phyloP scores from a whole-genome alignment of 2,888 invertebrate genomes.

The Athalia rosae region DNA sequence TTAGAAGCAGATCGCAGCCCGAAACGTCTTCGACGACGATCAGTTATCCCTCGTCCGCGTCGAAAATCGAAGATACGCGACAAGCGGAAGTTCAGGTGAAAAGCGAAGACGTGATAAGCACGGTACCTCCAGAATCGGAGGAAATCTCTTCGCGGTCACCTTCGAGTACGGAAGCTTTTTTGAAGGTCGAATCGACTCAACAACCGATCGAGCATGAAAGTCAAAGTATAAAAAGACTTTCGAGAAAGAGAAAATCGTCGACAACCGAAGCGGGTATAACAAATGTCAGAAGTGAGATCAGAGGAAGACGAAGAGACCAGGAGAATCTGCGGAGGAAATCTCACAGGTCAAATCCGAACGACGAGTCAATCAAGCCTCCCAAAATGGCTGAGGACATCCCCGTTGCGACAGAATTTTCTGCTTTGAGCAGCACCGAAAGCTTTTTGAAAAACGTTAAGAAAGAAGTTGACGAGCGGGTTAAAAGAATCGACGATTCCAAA shows the following conservation, averaged over 20 bases:
- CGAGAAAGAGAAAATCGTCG: constrained; percentile 13
- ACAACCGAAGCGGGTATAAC: constrained; percentile 3
- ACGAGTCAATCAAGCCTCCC: background rate
- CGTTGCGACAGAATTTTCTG: too few relatives aligned
- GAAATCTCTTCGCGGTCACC: background rate
- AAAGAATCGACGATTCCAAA: background rate
- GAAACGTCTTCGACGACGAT: constrained; percentile 11
- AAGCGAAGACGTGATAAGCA: background rate
- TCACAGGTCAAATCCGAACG: constrained; percentile 6
- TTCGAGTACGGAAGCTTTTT: background rate
- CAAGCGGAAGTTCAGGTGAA: constrained; percentile 48
- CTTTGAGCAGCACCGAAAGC: background rate
- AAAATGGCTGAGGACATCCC: too few relatives aligned
- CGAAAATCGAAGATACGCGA: constrained; percentile 49
- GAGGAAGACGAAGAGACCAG: background rate
- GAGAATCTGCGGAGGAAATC: background rate
- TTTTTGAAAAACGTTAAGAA: background rate
- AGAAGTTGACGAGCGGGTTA: background rate
- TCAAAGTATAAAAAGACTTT: background rate
- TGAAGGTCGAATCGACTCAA: background rate
- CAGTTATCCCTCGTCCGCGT: background rate
- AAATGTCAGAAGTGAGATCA: background rate
- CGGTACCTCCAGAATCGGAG: constrained; percentile 1
- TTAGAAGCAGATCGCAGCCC: background rate
- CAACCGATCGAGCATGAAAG: background rate